Base-by-base conservation (phyloP, 1,140 invertebrate genomes). In the Psix sp. region DNA sequence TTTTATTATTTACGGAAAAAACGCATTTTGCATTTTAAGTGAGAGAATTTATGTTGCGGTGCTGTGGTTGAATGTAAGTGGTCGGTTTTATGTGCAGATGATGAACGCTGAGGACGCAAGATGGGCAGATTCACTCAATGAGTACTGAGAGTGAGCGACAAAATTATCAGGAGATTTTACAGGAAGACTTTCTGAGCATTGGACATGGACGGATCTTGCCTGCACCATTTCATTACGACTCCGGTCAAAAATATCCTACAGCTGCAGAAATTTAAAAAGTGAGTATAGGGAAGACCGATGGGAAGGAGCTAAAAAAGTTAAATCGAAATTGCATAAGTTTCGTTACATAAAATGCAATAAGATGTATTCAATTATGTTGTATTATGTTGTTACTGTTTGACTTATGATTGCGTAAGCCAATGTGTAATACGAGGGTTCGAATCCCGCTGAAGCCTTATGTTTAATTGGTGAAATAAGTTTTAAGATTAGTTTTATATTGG, bases 201-300 rank as follows among this genome's bases (percentile, higher is more conserved):
- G 33, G 29, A 36, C 56, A 87, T 86, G 86, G 85, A 85, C 56
- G 79, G 76, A 74, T 77, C 80, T 56, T 81, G 74, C 33, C 68
- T 82, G 31, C 80, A 78, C 72, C 80, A 84, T 51, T 78, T 85
- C 21, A 60, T 84, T 63, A 74, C 79, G 33, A 73, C 80, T 26
- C 76, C 82, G 24, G 76, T 86, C 76, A 85, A 85, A 77, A 86
- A 84, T 73, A 38, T 84, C 29, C 67, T 86, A 16, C 80, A 78
- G 74, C 70, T 84, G 43, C 82, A 81, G 51, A 82, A 83, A 56
- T 80, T 86, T 33, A 86, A 81, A 81, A 76, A 84, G 86, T 86
- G n/a, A n/a, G n/a, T n/a, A n/a, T n/a, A n/a, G n/a, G n/a, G n/a
- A n/a, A n/a, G n/a, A n/a, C n/a, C n/a, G n/a, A n/a, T n/a, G n/a